Conservation (phyloP, 92 coral and sea anemone genomes). For the Siderastrea siderea region DNA sequence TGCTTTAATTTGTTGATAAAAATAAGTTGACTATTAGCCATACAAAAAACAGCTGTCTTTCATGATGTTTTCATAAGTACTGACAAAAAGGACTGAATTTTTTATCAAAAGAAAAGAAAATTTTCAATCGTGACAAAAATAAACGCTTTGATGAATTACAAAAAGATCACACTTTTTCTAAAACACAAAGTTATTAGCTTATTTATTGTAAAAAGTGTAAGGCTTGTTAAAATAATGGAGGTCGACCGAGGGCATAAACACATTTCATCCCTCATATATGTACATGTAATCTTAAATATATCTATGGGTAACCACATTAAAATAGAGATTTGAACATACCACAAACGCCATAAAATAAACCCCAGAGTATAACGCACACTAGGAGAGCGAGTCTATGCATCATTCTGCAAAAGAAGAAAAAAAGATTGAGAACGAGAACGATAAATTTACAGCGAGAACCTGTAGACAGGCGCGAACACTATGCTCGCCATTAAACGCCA, state of each 20-base stretch:
- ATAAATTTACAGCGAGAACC: neutral
- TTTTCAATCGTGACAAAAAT: constrained; percentile 5
- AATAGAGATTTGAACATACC: constrained; percentile 32
- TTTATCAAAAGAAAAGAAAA: neutral
- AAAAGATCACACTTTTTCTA: neutral
- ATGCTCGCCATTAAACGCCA: constrained; percentile 1
- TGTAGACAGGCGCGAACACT: neutral
- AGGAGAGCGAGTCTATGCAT: constrained; percentile 12
- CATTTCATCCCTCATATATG: neutral
- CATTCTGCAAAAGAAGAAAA: constrained; percentile 11
- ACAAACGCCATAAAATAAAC: constrained; percentile 27
- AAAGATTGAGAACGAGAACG: neutral
- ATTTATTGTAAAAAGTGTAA: neutral
- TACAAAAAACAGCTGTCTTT: constrained; percentile 7
- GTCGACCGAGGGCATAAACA: neutral
- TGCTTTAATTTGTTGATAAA: too few relatives aligned
- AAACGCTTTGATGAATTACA: neutral
- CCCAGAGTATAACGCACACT: constrained; percentile 4
- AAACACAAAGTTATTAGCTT: neutral
- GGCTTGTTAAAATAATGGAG: neutral
- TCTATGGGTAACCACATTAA: constrained; percentile 14
- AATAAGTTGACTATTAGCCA: too few relatives aligned
- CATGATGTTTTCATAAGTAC: constrained; percentile 25
- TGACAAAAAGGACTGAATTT: neutral
- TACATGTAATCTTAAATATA: constrained; percentile 12